phyloP scores from a whole-genome alignment of 2,888 invertebrate species.

The Parnassius orleans region DNA sequence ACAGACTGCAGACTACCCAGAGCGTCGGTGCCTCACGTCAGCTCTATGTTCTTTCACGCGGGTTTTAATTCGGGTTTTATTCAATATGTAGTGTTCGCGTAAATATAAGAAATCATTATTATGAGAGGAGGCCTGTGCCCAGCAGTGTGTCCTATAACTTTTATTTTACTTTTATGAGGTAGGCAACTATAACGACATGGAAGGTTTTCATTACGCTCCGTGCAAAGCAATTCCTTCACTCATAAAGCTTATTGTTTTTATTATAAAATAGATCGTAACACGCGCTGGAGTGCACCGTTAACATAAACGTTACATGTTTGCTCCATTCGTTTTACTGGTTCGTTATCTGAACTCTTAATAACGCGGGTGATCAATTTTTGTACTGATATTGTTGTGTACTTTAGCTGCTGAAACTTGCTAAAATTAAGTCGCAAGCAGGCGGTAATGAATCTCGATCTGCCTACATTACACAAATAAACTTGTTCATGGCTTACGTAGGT shows the following conservation, averaged over 20 bases:
- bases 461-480: slow-evolving; percentile 13
- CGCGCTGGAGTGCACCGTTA: not conserved
- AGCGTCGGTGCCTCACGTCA: too few relatives aligned
- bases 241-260: slow-evolving; percentile 11
- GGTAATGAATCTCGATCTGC: slow-evolving; percentile 1
- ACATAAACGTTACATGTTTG: slow-evolving; percentile 7
- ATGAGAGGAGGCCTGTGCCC: too few relatives aligned
- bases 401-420: not conserved
- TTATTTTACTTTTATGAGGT: not conserved
- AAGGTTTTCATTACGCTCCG: slow-evolving; percentile 1
- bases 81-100: too few relatives aligned
- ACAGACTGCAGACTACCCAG: too few relatives aligned
- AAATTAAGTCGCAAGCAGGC: slow-evolving; percentile 6
- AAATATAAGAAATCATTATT: too few relatives aligned
- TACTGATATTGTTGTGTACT: slow-evolving; percentile 1
- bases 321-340: slow-evolving; percentile 5
- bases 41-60: too few relatives aligned
- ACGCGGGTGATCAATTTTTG: slow-evolving; percentile 11
- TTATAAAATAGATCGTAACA: slow-evolving; percentile 13
- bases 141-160: too few relatives aligned
- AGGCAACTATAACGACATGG: slow-evolving; percentile 3
- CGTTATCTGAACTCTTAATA: slow-evolving; percentile 12
- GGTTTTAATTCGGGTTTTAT: too few relatives aligned
- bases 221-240: not conserved
- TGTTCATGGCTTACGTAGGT: slow-evolving; percentile 20